Conservation (phyloP, 2,888 invertebrate genomes). For the Periphyllus acericola region DNA sequence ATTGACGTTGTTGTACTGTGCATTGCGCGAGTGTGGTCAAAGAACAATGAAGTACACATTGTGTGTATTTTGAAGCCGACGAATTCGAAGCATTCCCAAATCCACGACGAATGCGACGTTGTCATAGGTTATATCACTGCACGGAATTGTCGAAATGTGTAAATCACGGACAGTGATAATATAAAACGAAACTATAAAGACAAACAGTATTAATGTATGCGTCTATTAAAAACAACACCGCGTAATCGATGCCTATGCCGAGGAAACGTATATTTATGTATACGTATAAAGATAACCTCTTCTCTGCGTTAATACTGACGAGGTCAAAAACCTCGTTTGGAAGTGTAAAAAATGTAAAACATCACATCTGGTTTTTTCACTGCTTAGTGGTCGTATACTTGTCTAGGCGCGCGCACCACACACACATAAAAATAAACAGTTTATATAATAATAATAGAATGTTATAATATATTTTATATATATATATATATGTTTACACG, state of each 20-base stretch:
- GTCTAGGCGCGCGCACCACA: not conserved
- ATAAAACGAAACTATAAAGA: not conserved
- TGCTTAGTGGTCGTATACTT: not conserved
- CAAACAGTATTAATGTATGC: not conserved
- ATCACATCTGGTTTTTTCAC: conserved; percentile 47
- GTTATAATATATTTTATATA: not conserved
- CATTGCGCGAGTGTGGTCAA: not conserved
- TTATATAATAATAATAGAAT: not conserved
- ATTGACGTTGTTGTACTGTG: too few relatives aligned
- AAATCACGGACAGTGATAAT: not conserved
- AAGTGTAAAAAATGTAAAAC: conserved; percentile 29
- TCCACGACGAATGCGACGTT: not conserved
- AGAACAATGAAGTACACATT: not conserved
- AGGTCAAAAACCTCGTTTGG: conserved; percentile 58
- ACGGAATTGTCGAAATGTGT: not conserved
- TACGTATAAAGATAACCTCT: conserved; percentile 22
- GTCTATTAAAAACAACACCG: not conserved
- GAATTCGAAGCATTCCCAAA: not conserved
- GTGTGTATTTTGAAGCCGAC: not conserved
- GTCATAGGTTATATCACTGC: conserved; percentile 13
- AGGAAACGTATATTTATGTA: not conserved
- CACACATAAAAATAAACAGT: not conserved
- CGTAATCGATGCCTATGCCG: not conserved
- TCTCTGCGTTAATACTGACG: conserved; percentile 43
- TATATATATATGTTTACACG: not conserved